A percentile compares a stretch with the other conserved stretches of the same genome.
phyloP scores from a whole-genome alignment of 1,140 invertebrate species.

The Globodera ellingtonae region DNA sequence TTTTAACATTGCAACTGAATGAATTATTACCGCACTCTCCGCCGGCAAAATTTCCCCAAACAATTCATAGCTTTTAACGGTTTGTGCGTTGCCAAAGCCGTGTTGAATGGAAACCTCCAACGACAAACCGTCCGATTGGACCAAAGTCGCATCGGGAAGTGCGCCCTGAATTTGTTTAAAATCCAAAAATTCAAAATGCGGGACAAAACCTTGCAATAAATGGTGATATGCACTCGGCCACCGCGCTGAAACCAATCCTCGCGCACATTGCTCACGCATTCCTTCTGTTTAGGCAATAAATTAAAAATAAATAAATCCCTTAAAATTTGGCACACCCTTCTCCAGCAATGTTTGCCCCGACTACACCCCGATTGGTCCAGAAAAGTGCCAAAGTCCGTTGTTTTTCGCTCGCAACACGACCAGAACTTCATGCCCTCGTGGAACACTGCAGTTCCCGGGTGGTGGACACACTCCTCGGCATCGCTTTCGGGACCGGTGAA shows the following conservation, averaged over 20 bases:
- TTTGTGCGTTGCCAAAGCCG: conserved; percentile 71
- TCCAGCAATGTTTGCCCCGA: conserved; percentile 83
- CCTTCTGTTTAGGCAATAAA: conserved; percentile 20
- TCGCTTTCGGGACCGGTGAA: conserved; percentile 76
- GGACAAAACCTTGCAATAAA: conserved; percentile 48
- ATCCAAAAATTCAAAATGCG: too few relatives aligned
- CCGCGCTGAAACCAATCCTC: conserved; percentile 60
- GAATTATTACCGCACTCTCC: conserved; percentile 67
- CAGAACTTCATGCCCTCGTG: conserved; percentile 97
- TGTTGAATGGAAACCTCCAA: conserved; percentile 79
- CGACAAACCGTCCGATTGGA: conserved; percentile 83
- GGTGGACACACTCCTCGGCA: conserved; percentile 76
- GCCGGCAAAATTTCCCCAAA: conserved; percentile 75
- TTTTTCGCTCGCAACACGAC: conserved; percentile 91
- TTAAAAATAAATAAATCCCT: conserved; percentile 17
- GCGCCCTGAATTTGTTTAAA: conserved; percentile 72
- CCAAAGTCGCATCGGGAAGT: conserved; percentile 75
- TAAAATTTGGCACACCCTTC: conserved; percentile 70
- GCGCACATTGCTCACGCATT: conserved; percentile 43
- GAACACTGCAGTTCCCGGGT: conserved; percentile 88
- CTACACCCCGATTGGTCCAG: conserved; percentile 83
- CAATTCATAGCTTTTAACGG: conserved; percentile 80
- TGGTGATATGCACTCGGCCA: conserved; percentile 53
- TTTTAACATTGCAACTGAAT: background rate
- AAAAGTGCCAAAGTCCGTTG: conserved; percentile 88